A percentile compares a stretch with the other conserved stretches of the same genome.
Conservation (phyloP, 2,888 invertebrate genomes). For the Brenthis hecate region DNA sequence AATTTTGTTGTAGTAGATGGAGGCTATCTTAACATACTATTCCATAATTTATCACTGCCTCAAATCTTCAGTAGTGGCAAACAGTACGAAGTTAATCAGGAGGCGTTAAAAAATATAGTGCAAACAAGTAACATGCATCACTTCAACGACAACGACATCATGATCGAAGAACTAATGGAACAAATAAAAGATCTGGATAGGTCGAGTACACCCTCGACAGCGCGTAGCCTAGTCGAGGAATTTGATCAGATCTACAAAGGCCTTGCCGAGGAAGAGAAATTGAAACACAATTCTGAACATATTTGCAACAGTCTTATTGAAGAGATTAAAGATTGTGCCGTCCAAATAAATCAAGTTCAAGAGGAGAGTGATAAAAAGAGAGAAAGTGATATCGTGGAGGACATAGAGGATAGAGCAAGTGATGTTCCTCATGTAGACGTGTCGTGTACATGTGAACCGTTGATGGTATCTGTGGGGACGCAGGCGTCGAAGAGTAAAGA, state of each 20-base stretch:
- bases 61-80: slow-evolving; percentile 71
- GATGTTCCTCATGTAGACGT: slow-evolving; percentile 27
- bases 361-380: not conserved
- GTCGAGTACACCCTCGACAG: slow-evolving; percentile 66
- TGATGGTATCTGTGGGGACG: slow-evolving; percentile 33
- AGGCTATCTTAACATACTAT: slow-evolving; percentile 70
- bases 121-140: slow-evolving; percentile 56
- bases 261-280: slow-evolving; percentile 54
- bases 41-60: slow-evolving; percentile 65
- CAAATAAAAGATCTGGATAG: slow-evolving; percentile 61
- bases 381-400: slow-evolving; percentile 26
- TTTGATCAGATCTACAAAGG: slow-evolving; percentile 70
- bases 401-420: slow-evolving; percentile 13
- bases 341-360: not conserved
- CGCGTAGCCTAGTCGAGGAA: slow-evolving; percentile 72
- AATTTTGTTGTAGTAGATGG: slow-evolving; percentile 71
- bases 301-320: slow-evolving; percentile 41
- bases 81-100: slow-evolving; percentile 75
- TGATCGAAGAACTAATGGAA: slow-evolving; percentile 61
- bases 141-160: slow-evolving; percentile 49
- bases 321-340: slow-evolving; percentile 21
- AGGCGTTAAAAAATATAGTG: slow-evolving; percentile 67
- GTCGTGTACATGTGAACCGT: slow-evolving; percentile 39
- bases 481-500: slow-evolving; percentile 34
- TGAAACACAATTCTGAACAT: slow-evolving; percentile 39